Evolutionary conservation across 2,797 vertebrate genomes (phyloP).

Genomic region (Micropoecilia bifurca): DNA sequence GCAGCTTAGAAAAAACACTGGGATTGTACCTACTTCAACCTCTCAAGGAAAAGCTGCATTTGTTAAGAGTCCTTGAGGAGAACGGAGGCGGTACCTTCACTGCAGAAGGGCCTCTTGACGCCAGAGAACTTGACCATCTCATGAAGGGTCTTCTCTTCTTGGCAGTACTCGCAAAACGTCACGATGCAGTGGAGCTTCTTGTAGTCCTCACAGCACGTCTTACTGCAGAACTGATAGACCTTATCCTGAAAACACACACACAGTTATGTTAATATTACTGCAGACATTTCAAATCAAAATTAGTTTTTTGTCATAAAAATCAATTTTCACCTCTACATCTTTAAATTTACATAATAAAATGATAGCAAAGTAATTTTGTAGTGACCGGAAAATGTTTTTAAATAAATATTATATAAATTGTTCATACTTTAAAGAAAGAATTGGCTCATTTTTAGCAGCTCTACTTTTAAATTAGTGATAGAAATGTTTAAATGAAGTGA

Average conservation of each 20-base stretch:
- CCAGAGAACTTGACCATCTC: constrained; percentile 97
- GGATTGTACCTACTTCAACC: neutral
- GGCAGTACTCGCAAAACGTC: constrained; percentile 97
- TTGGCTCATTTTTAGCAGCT: neutral
- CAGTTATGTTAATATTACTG: neutral
- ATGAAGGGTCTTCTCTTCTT: constrained; percentile 98
- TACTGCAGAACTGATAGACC: constrained; percentile 97
- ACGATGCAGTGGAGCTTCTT: constrained; percentile 99
- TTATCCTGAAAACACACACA: constrained; percentile 86
- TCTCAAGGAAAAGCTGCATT: neutral
- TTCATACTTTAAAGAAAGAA: neutral
- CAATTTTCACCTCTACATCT: neutral
- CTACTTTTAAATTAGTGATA: neutral
- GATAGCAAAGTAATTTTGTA: neutral
- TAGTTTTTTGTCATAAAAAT: neutral
- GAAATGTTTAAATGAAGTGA: neutral
- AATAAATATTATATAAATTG: neutral
- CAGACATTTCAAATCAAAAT: neutral
- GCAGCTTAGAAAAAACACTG: neutral
- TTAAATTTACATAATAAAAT: neutral
- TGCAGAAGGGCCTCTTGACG: constrained; percentile 96
- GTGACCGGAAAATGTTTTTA: neutral
- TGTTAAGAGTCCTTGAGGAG: neutral
- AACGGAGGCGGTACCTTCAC: constrained; percentile 87
- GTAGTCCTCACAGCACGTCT: constrained; percentile 95